Conservation (phyloP, 2,113 vertebrate genomes). For the Oxyruncus cristatus region DNA sequence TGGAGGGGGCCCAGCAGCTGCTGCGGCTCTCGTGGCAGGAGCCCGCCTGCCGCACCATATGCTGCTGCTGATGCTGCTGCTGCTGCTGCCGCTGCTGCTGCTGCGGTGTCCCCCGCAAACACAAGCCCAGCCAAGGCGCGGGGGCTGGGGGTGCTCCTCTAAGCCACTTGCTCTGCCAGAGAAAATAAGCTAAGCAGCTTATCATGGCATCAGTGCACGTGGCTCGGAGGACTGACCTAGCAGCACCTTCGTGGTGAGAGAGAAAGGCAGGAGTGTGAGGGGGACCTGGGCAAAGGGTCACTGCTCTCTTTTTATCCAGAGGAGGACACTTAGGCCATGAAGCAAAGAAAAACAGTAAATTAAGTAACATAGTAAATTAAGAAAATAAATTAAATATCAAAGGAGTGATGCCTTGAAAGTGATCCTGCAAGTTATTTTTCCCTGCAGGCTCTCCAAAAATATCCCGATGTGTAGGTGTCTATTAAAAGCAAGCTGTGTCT, state of each 20-base stretch:
- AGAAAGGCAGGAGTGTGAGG: background rate
- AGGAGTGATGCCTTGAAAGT: background rate
- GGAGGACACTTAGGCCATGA: background rate
- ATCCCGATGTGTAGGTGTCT: constrained; percentile 32
- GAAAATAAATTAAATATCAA: background rate
- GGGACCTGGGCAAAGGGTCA: background rate
- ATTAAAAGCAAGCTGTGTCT: constrained; percentile 31
- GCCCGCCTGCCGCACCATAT: background rate
- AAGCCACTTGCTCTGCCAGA: background rate
- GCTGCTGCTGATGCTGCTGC: background rate
- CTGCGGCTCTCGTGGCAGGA: background rate
- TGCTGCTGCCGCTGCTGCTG: background rate
- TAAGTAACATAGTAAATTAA: background rate
- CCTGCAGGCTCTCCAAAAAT: constrained; percentile 32
- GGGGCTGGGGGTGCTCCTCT: background rate
- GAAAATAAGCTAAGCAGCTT: constrained; percentile 56
- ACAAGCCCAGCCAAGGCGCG: background rate
- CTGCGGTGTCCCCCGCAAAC: background rate
- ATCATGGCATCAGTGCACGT: background rate
- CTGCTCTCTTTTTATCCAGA: background rate
- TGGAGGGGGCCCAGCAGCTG: background rate
- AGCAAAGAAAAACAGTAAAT: background rate
- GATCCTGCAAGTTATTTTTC: background rate
- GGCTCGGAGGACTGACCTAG: background rate
- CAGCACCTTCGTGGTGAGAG: background rate